Conservation (phyloP, 2,888 invertebrate genomes). For the Thumatha senex region DNA sequence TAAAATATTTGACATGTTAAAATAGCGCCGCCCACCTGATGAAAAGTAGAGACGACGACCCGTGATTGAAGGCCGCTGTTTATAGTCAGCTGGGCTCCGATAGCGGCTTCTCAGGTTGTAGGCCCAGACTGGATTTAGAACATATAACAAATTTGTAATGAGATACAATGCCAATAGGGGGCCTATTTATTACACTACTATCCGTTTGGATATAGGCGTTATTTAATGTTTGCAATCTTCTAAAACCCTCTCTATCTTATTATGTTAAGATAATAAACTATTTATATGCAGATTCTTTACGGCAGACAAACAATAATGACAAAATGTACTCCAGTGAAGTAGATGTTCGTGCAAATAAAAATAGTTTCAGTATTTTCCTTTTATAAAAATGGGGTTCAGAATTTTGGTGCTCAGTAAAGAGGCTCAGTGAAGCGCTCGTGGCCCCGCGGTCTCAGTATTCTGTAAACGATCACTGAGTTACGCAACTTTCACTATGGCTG, state of each 20-base stretch:
- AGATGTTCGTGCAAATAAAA: conserved; percentile 36
- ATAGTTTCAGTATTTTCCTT: conserved; percentile 28
- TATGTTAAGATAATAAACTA: conserved; percentile 30
- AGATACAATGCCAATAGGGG: not conserved
- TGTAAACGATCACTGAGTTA: too few relatives aligned
- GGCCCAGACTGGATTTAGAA: too few relatives aligned
- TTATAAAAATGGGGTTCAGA: conserved; percentile 32
- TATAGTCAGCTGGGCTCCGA: too few relatives aligned
- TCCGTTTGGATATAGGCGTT: not conserved
- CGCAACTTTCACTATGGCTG: too few relatives aligned
- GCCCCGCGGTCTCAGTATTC: too few relatives aligned
- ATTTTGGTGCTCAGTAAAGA: conserved; percentile 37
- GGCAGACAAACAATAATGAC: conserved; percentile 37
- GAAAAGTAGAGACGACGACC: too few relatives aligned
- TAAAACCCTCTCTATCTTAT: conserved; percentile 11
- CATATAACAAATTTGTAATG: too few relatives aligned
- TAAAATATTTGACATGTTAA: too few relatives aligned
- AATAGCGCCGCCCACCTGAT: too few relatives aligned
- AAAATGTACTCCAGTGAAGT: conserved; percentile 41
- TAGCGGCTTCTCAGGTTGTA: too few relatives aligned
- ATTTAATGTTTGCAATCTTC: not conserved
- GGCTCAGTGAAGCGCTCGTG: conserved; percentile 17
- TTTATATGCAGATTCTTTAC: conserved; percentile 39
- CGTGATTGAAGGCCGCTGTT: too few relatives aligned
- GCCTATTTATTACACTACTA: not conserved